Conservation (phyloP, 2,888 invertebrate species). For the Antheraea assamensis region DNA sequence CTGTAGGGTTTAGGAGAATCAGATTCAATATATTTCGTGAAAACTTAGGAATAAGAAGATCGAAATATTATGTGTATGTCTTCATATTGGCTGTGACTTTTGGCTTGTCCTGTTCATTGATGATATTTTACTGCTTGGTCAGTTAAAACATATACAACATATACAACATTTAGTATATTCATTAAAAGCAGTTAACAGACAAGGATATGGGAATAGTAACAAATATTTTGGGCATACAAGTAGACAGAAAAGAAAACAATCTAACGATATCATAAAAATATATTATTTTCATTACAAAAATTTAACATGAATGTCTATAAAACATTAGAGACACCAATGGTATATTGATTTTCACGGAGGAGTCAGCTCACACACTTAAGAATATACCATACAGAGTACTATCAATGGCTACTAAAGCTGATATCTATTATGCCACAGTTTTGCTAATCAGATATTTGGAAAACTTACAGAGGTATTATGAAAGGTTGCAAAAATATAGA, state of each 20-base stretch:
- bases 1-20: conserved; percentile 27
- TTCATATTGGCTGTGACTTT: background rate
- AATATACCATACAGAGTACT: background rate
- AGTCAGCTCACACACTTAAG: background rate
- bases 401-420: background rate
- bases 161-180: background rate
- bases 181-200: background rate
- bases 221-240: background rate
- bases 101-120: background rate
- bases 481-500: background rate
- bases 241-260: background rate
- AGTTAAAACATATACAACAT: background rate
- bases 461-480: background rate
- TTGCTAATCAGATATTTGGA: background rate
- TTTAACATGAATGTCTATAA: background rate
- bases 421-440: background rate
- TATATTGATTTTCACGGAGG: background rate
- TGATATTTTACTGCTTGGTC: background rate
- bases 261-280: background rate
- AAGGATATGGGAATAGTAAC: background rate
- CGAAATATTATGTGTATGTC: background rate
- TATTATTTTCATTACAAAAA: background rate
- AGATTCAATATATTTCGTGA: conserved; percentile 22
- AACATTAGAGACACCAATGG: background rate
- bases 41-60: background rate